Evolutionary conservation across 2,888 invertebrate genomes (phyloP).

Genomic region (Chaitophorus viminalis): DNA sequence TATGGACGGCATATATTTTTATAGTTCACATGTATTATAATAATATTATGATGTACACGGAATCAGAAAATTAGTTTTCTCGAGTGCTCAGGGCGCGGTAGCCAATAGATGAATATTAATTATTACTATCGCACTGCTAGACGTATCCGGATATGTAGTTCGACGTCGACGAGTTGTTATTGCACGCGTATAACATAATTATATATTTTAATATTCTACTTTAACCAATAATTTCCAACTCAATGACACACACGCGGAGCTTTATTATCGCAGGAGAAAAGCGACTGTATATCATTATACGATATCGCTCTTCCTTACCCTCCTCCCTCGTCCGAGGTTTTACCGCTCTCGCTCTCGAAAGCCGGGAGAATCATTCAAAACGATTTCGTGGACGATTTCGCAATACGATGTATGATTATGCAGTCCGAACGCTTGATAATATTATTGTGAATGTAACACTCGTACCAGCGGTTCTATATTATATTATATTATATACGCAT

Average conservation of each 20-base stretch:
- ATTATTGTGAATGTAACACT: no score
- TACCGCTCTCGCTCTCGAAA: not conserved
- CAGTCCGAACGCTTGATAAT: no score
- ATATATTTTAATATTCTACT: slow-evolving; percentile 19
- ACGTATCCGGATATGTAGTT: slow-evolving; percentile 23
- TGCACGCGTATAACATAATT: not conserved
- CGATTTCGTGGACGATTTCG: not conserved
- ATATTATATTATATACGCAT: no score
- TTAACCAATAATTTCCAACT: slow-evolving; percentile 18
- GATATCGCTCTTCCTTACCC: not conserved
- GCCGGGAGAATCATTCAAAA: not conserved
- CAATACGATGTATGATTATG: no score
- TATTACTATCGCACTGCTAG: not conserved
- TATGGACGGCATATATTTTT: not conserved
- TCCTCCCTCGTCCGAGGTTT: not conserved
- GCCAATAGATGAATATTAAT: slow-evolving; percentile 16
- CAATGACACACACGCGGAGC: not conserved
- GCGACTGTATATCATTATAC: not conserved
- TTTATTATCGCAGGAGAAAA: not conserved
- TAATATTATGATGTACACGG: not conserved
- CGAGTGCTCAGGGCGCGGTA: not conserved
- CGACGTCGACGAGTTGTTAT: not conserved
- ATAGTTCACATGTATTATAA: no score
- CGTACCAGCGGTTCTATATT: no score
- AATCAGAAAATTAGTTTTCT: not conserved